A percentile compares a stretch with the other conserved stretches of the same genome.
Evolutionary conservation across 2,888 invertebrate species (phyloP).

Genomic region (Chorisops tibialis): DNA sequence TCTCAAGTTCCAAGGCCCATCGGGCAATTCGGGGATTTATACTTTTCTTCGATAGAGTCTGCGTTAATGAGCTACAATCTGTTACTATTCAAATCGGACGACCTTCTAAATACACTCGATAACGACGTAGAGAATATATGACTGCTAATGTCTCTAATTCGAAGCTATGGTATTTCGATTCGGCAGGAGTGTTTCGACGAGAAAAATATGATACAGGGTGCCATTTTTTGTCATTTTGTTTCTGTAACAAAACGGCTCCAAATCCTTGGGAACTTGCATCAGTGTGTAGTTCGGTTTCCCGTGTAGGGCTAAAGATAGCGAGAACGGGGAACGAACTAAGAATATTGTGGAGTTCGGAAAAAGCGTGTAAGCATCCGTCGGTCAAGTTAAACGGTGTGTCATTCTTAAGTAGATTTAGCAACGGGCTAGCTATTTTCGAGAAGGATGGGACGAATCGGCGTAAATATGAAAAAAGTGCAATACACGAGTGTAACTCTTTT

Average conservation of each 20-base stretch:
- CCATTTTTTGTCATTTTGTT: constrained; percentile 34
- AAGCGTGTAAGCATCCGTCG: constrained; percentile 8
- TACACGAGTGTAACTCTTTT: too few relatives aligned
- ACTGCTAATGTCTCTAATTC: constrained; percentile 41
- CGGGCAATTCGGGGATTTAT: constrained; percentile 32
- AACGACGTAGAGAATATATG: constrained; percentile 38
- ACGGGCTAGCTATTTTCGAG: constrained; percentile 38
- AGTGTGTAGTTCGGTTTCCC: constrained; percentile 40
- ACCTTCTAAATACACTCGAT: constrained; percentile 37
- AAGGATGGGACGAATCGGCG: constrained; percentile 28
- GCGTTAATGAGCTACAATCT: constrained; percentile 37
- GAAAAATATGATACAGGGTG: constrained; percentile 41
- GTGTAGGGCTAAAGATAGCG: constrained; percentile 37
- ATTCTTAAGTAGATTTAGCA: constrained; percentile 38
- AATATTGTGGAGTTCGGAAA: constrained; percentile 25
- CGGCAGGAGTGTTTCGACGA: constrained; percentile 36
- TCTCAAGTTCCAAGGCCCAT: constrained; percentile 29
- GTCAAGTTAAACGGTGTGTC: constrained; percentile 18
- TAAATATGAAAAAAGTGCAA: constrained; percentile 31
- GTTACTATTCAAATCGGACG: constrained; percentile 39
- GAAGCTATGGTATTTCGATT: constrained; percentile 39
- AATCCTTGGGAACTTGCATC: constrained; percentile 39
- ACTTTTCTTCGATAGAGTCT: constrained; percentile 31
- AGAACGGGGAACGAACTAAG: constrained; percentile 36
- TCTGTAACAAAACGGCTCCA: constrained; percentile 38